Conservation (phyloP, 2,113 vertebrate species). For the Labeo rohita region DNA sequence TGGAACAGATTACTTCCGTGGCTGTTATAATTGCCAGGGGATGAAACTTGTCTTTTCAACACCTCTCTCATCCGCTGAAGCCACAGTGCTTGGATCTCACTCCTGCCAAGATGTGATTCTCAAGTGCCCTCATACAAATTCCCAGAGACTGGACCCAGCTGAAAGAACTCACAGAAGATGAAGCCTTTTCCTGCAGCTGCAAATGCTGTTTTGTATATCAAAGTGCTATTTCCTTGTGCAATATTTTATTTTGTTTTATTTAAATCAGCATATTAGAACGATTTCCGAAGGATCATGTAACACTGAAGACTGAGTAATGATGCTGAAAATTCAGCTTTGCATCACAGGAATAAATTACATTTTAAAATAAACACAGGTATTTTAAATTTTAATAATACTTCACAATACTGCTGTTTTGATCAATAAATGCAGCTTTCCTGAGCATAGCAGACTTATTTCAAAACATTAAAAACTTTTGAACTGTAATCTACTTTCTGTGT, state of each 20-base stretch:
- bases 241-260: neutral
- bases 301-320: too few species aligned
- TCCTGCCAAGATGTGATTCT: conserved; percentile 44
- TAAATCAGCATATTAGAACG: too few species aligned
- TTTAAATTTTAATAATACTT: neutral
- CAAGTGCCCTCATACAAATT: conserved; percentile 25
- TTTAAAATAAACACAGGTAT: neutral
- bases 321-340: too few species aligned
- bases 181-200: neutral
- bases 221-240: neutral
- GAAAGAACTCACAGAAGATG: conserved; percentile 13
- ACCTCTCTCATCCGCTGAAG: conserved; percentile 22
- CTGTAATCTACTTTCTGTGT: neutral
- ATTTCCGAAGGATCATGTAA: too few species aligned
- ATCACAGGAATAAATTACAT: too few species aligned
- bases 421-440: neutral
- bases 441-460: neutral
- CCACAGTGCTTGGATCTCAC: neutral
- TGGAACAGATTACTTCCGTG: conserved; percentile 35
- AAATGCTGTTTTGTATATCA: neutral
- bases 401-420: neutral
- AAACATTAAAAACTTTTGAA: neutral
- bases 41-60: conserved; percentile 31
- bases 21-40: conserved; percentile 38
- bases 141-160: conserved; percentile 26